These are phyloP conservation scores for Phorcus lineatus DNA, from an alignment of 2,888 invertebrate species.

Conservation along the genomic window DNA sequence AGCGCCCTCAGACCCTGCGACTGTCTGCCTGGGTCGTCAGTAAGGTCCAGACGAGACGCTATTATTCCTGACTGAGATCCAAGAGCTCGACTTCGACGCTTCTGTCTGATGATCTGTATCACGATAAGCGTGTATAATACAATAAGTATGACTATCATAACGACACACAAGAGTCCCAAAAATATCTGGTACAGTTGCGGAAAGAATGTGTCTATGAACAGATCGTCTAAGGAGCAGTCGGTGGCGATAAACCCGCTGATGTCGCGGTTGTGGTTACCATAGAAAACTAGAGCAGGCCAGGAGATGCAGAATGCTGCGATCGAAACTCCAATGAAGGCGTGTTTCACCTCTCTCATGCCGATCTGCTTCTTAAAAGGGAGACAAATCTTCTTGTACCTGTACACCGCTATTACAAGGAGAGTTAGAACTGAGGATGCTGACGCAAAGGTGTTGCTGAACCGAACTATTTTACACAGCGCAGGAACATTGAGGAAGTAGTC, in stretches of 20 bases:
- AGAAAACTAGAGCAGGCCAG: conserved; percentile 8
- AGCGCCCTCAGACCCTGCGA: neutral
- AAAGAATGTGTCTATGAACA: neutral
- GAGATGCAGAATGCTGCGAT: neutral
- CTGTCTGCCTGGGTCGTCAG: neutral
- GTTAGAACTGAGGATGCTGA: neutral
- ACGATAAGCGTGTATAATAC: conserved; percentile 18
- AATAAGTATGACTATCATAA: neutral
- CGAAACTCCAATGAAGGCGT: neutral
- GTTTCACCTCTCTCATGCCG: neutral
- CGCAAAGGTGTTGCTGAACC: conserved; percentile 22
- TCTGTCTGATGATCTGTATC: conserved; percentile 15
- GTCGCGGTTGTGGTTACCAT: neutral
- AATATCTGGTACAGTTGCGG: conserved; percentile 2
- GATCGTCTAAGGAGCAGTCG: conserved; percentile 17
- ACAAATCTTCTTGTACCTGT: conserved; percentile 18
- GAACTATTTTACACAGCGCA: conserved; percentile 10
- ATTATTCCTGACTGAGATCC: neutral
- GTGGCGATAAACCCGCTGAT: neutral
- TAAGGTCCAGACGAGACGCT: neutral
- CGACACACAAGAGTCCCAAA: conserved; percentile 14
- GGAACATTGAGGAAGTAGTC: conserved; percentile 22
- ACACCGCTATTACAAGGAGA: conserved; percentile 8
- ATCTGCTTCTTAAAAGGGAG: conserved; percentile 11
- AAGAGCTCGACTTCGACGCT: neutral